A percentile compares a stretch with the other conserved stretches of the same genome.
Conservation (phyloP, 2,888 invertebrate species). For the Adineta ricciae region DNA sequence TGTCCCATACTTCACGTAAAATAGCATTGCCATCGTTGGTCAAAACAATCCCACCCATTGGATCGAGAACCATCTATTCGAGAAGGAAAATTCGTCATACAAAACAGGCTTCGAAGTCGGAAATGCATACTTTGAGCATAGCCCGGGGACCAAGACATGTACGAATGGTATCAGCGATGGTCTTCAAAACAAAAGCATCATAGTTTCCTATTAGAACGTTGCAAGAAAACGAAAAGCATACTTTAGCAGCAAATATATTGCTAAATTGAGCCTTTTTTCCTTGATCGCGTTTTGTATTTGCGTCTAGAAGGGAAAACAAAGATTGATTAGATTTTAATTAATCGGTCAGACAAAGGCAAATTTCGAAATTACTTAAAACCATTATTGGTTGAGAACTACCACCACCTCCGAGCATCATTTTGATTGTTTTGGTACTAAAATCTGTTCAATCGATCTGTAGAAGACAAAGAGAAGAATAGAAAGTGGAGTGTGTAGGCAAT, state of each 20-base stretch:
- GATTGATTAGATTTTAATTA: no score
- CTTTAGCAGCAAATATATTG: slow-evolving; percentile 96
- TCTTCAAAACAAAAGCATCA: slow-evolving; percentile 55
- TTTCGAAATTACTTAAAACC: not conserved
- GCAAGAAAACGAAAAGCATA: slow-evolving; percentile 53
- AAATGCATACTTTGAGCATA: slow-evolving; percentile 68
- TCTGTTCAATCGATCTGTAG: not conserved
- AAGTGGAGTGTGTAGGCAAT: not conserved
- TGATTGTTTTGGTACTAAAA: not conserved
- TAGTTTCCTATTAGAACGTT: no score
- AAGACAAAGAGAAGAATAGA: not conserved
- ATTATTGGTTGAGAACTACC: not conserved
- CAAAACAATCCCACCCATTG: slow-evolving; percentile 99
- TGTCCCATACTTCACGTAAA: slow-evolving; percentile 58
- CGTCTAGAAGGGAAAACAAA: not conserved
- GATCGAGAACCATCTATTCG: slow-evolving; percentile 87
- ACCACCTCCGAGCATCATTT: not conserved
- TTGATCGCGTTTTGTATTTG: slow-evolving; percentile 60
- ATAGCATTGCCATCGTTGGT: slow-evolving; percentile 99
- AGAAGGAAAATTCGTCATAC: no score
- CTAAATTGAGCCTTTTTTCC: slow-evolving; percentile 93
- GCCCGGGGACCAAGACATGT: slow-evolving; percentile 97
- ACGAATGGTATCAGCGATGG: slow-evolving; percentile 94
- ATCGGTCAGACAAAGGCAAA: no score
- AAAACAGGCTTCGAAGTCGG: not conserved